Conservation (phyloP, 2,797 vertebrate genomes). For the Meda fulgida region DNA sequence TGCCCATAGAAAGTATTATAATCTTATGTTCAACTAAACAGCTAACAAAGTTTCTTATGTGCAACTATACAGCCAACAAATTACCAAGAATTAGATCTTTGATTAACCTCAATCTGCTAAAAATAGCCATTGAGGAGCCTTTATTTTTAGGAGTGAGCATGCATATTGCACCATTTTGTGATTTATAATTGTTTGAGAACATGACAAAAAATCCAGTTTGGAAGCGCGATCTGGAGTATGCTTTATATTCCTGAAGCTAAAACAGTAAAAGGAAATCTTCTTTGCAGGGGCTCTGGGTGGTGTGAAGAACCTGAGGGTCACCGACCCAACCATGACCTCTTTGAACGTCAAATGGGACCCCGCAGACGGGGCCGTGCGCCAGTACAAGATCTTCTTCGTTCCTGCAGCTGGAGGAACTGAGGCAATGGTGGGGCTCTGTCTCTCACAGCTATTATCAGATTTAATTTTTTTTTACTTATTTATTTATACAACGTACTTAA, state of each 20-base stretch:
- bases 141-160: background rate
- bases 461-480: too few species aligned
- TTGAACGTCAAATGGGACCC: slow-evolving; percentile 91
- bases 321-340: slow-evolving; percentile 92
- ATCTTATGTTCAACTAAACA: background rate
- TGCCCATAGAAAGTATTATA: background rate
- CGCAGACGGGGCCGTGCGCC: slow-evolving; percentile 90
- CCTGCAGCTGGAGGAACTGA: slow-evolving; percentile 84
- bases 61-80: background rate
- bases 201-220: background rate
- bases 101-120: background rate
- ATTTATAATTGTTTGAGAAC: background rate
- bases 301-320: slow-evolving; percentile 88
- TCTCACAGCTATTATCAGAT: background rate
- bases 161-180: background rate
- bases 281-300: slow-evolving; percentile 86
- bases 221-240: background rate
- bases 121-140: background rate
- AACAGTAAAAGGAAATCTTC: slow-evolving; percentile 39
- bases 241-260: slow-evolving; percentile 9
- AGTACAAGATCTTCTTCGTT: slow-evolving; percentile 92
- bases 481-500: too few species aligned
- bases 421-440: slow-evolving; percentile 82
- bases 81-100: background rate
- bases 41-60: background rate